These are phyloP conservation scores for Doryteuthis pealeii DNA, from an alignment of 1,140 invertebrate genomes.

Conservation along the genomic window DNA sequence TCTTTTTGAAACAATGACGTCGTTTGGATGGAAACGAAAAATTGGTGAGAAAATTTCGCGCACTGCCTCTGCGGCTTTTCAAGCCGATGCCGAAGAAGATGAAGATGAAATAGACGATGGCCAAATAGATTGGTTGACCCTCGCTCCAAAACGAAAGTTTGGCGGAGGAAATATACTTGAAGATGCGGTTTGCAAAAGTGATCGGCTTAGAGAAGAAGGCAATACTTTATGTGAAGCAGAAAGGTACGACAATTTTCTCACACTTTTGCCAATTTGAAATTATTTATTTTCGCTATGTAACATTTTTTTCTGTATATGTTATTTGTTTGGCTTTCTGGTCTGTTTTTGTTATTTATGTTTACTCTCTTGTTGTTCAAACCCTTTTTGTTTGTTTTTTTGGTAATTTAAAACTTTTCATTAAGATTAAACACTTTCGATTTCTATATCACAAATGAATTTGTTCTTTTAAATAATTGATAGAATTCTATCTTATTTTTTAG, in stretches of 20 bases:
- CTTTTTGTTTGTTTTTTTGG: no score
- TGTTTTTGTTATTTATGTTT: no score
- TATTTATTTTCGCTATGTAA: no score
- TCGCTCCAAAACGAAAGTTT: conserved; percentile 36
- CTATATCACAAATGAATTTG: no score
- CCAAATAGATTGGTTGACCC: conserved; percentile 53
- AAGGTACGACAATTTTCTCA: conserved; percentile 36
- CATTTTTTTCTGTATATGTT: no score
- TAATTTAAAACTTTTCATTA: no score
- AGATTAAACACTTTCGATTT: no score
- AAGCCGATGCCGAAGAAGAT: conserved; percentile 41
- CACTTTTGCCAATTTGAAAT: background rate
- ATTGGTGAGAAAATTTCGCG: conserved; percentile 41
- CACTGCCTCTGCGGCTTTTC: conserved; percentile 36
- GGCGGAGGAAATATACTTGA: conserved; percentile 38
- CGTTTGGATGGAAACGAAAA: conserved; percentile 58
- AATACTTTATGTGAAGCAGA: conserved; percentile 50
- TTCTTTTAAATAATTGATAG: no score
- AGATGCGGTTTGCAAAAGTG: conserved; percentile 50
- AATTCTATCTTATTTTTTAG: no score
- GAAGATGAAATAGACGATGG: conserved; percentile 36
- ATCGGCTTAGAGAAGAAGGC: conserved; percentile 52
- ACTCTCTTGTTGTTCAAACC: no score
- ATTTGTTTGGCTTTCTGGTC: no score
- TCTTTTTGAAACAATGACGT: conserved; percentile 28